These are phyloP conservation scores for Callyntrura guangdongensis DNA, from an alignment of 2,888 invertebrate genomes.

Conservation along the genomic window DNA sequence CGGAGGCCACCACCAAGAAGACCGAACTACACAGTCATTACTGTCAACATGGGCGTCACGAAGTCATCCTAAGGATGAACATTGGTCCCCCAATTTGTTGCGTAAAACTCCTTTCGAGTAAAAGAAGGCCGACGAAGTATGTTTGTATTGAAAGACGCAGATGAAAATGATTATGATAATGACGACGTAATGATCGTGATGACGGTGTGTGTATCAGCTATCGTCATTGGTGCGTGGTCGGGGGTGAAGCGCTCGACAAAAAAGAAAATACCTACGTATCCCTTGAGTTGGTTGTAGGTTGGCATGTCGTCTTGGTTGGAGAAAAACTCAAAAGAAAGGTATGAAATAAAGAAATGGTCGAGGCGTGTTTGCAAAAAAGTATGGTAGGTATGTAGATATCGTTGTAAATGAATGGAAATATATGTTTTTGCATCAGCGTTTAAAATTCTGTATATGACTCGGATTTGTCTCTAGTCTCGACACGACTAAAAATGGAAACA, in stretches of 20 bases:
- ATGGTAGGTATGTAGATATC: too few species aligned
- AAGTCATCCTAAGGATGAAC: conserved; percentile 75
- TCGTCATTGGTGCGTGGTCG: conserved; percentile 65
- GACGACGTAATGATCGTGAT: conserved; percentile 67
- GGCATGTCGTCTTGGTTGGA: too few species aligned
- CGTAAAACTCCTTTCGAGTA: conserved; percentile 49
- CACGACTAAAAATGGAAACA: not conserved
- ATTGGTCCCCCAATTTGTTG: conserved; percentile 79
- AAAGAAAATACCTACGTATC: too few species aligned
- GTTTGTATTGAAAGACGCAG: conserved; percentile 46
- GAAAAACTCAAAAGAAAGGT: not conserved
- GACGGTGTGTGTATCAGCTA: conserved; percentile 57
- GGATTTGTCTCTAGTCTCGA: not conserved
- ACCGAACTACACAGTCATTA: conserved; percentile 79
- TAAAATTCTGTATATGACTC: too few species aligned
- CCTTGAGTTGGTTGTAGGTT: too few species aligned
- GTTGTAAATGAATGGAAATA: too few species aligned
- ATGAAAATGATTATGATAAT: conserved; percentile 76
- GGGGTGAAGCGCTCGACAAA: conserved; percentile 21
- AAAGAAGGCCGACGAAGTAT: conserved; percentile 41
- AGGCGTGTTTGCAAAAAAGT: too few species aligned
- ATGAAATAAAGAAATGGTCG: not conserved
- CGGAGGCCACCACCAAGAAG: conserved; percentile 71
- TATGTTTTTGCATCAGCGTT: too few species aligned
- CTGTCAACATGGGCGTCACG: conserved; percentile 82